A percentile compares a stretch with the other conserved stretches of the same genome.
These are phyloP conservation scores for Agrilus planipennis DNA, from an alignment of 1,140 invertebrate genomes.

Conservation along the genomic window DNA sequence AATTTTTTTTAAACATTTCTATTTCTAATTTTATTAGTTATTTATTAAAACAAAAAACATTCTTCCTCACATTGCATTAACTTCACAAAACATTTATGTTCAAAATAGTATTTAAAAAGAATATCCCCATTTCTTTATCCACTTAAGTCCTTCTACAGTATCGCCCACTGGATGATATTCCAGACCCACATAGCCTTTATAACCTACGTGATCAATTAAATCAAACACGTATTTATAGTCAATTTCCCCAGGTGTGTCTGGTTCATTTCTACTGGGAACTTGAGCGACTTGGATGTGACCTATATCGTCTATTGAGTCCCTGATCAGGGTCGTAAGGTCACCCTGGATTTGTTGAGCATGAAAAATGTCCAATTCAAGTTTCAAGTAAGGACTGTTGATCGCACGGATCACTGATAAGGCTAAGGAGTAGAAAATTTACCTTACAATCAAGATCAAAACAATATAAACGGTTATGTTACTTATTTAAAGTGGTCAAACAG, in stretches of 20 bases:
- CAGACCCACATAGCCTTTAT: conserved; percentile 73
- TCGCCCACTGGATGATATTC: conserved; percentile 67
- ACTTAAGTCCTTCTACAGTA: conserved; percentile 55
- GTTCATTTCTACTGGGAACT: conserved; percentile 76
- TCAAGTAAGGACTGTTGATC: conserved; percentile 62
- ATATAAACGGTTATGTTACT: no score
- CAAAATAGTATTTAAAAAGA: conserved; percentile 13
- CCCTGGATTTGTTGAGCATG: conserved; percentile 79
- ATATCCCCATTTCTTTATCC: conserved; percentile 55
- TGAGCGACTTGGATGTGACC: conserved; percentile 78
- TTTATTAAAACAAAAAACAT: no score
- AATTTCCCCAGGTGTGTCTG: conserved; percentile 73
- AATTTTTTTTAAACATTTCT: no score
- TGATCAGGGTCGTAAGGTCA: conserved; percentile 65
- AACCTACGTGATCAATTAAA: conserved; percentile 53
- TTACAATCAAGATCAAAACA: no score
- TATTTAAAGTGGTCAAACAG: no score
- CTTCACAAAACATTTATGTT: no score
- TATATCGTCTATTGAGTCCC: conserved; percentile 54
- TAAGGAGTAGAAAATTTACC: no score
- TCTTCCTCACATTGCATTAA: no score
- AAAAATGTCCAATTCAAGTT: conserved; percentile 73
- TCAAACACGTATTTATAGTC: conserved; percentile 71
- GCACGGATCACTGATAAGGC: conserved; percentile 58
- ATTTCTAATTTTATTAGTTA: no score